Evolutionary conservation across 1,140 invertebrate species (phyloP).

Genomic region (Fopius arisanus): DNA sequence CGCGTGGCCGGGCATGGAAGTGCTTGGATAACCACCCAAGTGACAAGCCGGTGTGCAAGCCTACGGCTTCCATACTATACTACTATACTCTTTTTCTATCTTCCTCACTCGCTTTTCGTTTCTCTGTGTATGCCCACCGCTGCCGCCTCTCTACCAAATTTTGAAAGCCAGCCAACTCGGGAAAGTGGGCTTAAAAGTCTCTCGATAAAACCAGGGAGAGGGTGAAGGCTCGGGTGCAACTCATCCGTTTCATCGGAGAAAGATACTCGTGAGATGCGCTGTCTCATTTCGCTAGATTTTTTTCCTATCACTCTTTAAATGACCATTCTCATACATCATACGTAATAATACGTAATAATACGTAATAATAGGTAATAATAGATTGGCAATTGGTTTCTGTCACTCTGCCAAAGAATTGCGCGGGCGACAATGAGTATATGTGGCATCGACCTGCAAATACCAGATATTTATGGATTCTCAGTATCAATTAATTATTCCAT

Average conservation of each 20-base stretch:
- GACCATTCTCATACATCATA: not conserved
- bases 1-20: slow-evolving; percentile 64
- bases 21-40: slow-evolving; percentile 66
- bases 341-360: too few species aligned
- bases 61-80: slow-evolving; percentile 31
- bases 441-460: not conserved
- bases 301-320: not conserved
- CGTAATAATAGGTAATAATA: not conserved
- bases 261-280: too few species aligned
- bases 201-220: slow-evolving; percentile 56
- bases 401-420: not conserved
- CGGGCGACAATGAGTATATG: not conserved
- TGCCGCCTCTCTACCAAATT: slow-evolving; percentile 49
- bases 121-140: not conserved
- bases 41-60: slow-evolving; percentile 54
- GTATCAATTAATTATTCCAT: not conserved
- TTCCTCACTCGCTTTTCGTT: not conserved
- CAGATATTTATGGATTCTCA: not conserved
- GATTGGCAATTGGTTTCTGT: not conserved
- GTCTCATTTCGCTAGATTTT: too few species aligned
- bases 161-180: slow-evolving; percentile 65
- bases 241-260: not conserved
- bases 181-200: slow-evolving; percentile 64
- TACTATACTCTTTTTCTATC: slow-evolving; percentile 41
- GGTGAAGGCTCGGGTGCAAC: not conserved